These are phyloP conservation scores for Gallinago paraguaiae DNA, from an alignment of 2,113 vertebrate species.

Conservation along the genomic window DNA sequence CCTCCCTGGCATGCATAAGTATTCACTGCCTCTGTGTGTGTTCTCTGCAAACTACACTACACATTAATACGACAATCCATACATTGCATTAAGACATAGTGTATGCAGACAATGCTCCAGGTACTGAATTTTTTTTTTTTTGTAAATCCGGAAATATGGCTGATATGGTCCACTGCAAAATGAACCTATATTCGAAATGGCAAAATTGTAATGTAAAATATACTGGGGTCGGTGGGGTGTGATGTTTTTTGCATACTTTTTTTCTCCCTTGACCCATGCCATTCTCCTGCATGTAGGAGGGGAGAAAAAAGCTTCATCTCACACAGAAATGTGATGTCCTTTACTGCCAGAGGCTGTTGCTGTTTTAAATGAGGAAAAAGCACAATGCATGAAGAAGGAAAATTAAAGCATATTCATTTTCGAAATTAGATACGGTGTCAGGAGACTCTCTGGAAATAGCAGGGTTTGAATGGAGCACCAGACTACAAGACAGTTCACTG, in stretches of 20 bases:
- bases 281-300: slow-evolving; percentile 72
- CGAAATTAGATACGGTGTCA: slow-evolving; percentile 86
- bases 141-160: slow-evolving; percentile 77
- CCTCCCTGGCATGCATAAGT: not conserved
- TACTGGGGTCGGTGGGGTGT: slow-evolving; percentile 82
- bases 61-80: slow-evolving; percentile 63
- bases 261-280: slow-evolving; percentile 85
- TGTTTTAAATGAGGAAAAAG: slow-evolving; percentile 86
- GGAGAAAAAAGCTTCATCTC: slow-evolving; percentile 77
- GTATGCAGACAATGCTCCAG: slow-evolving; percentile 67
- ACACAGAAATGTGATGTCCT: slow-evolving; percentile 84
- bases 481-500: slow-evolving; percentile 80
- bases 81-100: slow-evolving; percentile 58
- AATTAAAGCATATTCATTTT: slow-evolving; percentile 90
- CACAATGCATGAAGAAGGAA: slow-evolving; percentile 88
- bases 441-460: slow-evolving; percentile 82
- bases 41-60: slow-evolving; percentile 65
- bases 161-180: slow-evolving; percentile 85
- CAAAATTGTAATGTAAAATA: slow-evolving; percentile 86
- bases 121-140: not conserved
- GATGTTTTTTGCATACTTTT: slow-evolving; percentile 85
- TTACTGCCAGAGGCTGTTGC: slow-evolving; percentile 86
- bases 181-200: slow-evolving; percentile 82
- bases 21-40: slow-evolving; percentile 3
- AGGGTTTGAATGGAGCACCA: slow-evolving; percentile 76